A percentile compares a stretch with the other conserved stretches of the same genome.
phyloP scores from a whole-genome alignment of 2,888 invertebrate species.

The Mythimna vitellina region DNA sequence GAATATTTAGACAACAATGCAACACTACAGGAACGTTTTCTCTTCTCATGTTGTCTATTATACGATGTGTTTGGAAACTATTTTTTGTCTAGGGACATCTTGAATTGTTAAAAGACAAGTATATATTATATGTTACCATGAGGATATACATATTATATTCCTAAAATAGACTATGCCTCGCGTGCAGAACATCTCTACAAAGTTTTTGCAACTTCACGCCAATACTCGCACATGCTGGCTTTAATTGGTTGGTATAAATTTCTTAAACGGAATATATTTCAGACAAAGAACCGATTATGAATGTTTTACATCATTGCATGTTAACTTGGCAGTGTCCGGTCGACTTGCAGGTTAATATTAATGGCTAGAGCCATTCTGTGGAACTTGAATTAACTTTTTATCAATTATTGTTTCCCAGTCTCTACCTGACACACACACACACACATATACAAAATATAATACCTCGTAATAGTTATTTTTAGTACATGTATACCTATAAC shows the following conservation, averaged over 20 bases:
- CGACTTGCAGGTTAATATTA: slow-evolving; percentile 1
- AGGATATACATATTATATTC: slow-evolving; percentile 30
- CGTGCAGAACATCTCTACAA: slow-evolving; percentile 34
- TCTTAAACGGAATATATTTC: slow-evolving; percentile 20
- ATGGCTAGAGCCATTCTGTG: too few species aligned
- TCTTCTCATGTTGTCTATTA: slow-evolving; percentile 64
- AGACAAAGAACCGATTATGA: neutral
- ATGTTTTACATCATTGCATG: neutral
- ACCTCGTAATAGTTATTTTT: neutral
- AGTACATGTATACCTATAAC: neutral
- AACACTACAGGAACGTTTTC: slow-evolving; percentile 66
- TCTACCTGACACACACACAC: neutral
- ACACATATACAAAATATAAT: neutral
- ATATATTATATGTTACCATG: slow-evolving; percentile 46
- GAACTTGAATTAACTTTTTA: neutral
- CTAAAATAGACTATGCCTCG: slow-evolving; percentile 39
- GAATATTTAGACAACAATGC: slow-evolving; percentile 77
- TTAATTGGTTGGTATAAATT: slow-evolving; percentile 45
- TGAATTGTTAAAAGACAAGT: slow-evolving; percentile 53
- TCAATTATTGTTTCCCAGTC: neutral
- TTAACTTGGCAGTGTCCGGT: neutral
- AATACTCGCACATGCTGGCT: slow-evolving; percentile 22
- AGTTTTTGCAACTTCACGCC: slow-evolving; percentile 41
- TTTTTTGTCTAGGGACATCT: slow-evolving; percentile 54
- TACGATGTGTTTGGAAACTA: slow-evolving; percentile 64